These are phyloP conservation scores for Corticium candelabrum DNA, from an alignment of 37 sponge, comb jelly and placozoan genomes.

Conservation along the genomic window DNA sequence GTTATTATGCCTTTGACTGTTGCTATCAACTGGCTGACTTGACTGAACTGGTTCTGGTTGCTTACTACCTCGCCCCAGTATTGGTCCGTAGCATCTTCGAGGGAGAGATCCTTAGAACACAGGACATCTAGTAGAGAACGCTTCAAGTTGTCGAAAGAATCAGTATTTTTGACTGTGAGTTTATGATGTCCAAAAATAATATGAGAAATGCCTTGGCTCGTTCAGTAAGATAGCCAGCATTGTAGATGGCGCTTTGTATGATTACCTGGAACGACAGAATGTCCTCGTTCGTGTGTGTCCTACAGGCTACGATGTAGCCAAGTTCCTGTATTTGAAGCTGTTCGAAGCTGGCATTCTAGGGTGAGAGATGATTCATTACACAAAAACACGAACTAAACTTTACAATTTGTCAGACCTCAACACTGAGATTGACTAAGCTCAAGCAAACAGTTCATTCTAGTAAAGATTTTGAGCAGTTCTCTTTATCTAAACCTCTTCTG, in stretches of 20 bases:
- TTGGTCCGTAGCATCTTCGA: constrained; percentile 23
- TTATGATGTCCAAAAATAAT: background rate
- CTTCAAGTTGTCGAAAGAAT: too few species aligned
- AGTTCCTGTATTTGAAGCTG: constrained; percentile 61
- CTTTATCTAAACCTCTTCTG: too few species aligned
- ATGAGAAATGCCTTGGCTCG: constrained; percentile 35
- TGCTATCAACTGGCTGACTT: constrained; percentile 9
- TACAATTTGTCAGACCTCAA: too few species aligned
- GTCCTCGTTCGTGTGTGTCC: background rate
- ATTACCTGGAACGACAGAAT: constrained; percentile 25
- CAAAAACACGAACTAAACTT: too few species aligned
- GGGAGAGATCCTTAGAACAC: constrained; percentile 16
- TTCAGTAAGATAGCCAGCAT: constrained; percentile 23
- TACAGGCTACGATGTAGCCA: constrained; percentile 65
- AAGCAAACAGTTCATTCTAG: too few species aligned
- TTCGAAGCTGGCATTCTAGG: constrained; percentile 62
- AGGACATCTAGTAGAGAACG: too few species aligned
- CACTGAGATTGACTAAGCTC: too few species aligned
- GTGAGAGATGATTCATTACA: too few species aligned
- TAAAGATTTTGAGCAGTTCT: too few species aligned
- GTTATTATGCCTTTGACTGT: too few species aligned
- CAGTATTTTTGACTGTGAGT: too few species aligned
- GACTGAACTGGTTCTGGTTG: constrained; percentile 39
- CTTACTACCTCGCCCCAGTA: constrained; percentile 37
- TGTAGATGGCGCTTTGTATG: constrained; percentile 48